These are phyloP conservation scores for Lomographa bimaculata DNA, from an alignment of 2,888 invertebrate genomes.

Conservation along the genomic window DNA sequence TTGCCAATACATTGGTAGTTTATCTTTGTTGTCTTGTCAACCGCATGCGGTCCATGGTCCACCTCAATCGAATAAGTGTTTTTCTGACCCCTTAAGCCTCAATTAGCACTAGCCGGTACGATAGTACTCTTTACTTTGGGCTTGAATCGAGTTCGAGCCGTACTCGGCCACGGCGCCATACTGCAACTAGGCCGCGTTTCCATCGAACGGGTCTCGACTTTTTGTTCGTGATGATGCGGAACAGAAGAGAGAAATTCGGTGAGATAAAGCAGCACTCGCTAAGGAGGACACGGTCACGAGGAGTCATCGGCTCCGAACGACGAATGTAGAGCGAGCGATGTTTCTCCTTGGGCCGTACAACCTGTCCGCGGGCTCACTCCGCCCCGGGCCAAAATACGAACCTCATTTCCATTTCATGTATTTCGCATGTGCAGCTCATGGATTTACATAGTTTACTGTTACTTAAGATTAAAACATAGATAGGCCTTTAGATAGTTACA, in stretches of 20 bases:
- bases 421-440: slow-evolving; percentile 30
- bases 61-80: slow-evolving; percentile 34
- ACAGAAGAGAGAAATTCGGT: slow-evolving; percentile 81
- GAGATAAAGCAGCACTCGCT: slow-evolving; percentile 73
- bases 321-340: slow-evolving; percentile 74
- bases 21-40: slow-evolving; percentile 36
- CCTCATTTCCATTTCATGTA: slow-evolving; percentile 37
- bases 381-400: slow-evolving; percentile 52
- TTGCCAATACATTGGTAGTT: slow-evolving; percentile 10
- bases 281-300: slow-evolving; percentile 80
- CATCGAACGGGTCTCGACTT: slow-evolving; percentile 75
- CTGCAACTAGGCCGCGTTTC: slow-evolving; percentile 75
- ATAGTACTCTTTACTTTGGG: slow-evolving; percentile 47
- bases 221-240: slow-evolving; percentile 79
- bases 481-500: slow-evolving; percentile 15
- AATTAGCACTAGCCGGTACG: slow-evolving; percentile 53
- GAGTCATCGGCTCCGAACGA: slow-evolving; percentile 77
- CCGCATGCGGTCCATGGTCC: slow-evolving; percentile 31
- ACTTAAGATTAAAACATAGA: slow-evolving; percentile 15
- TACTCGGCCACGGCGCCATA: slow-evolving; percentile 42
- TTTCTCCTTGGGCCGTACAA: slow-evolving; percentile 67
- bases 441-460: slow-evolving; percentile 23
- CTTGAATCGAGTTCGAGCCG: slow-evolving; percentile 42
- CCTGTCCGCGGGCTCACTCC: slow-evolving; percentile 58
- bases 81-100: slow-evolving; percentile 45